These are phyloP conservation scores for Acleris laterana DNA, from an alignment of 2,888 invertebrate species.

Conservation along the genomic window DNA sequence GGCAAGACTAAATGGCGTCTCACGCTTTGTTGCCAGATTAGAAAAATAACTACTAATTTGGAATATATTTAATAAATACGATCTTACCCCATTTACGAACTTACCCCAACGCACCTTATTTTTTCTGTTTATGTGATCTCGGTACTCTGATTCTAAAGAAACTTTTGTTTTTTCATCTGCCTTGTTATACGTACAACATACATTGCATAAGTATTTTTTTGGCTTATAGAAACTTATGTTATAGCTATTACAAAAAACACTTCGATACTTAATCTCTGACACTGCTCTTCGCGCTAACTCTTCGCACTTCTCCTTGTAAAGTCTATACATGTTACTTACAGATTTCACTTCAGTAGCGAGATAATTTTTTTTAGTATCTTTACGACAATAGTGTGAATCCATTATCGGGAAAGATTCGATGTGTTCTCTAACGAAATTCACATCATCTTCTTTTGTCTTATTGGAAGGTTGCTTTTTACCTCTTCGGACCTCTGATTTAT, in stretches of 20 bases:
- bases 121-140: slow-evolving; percentile 4
- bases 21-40: too few relatives aligned
- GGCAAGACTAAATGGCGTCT: too few relatives aligned
- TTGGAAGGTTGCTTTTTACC: slow-evolving; percentile 41
- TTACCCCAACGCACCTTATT: too few relatives aligned
- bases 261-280: slow-evolving; percentile 32
- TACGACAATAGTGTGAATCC: slow-evolving; percentile 42
- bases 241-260: slow-evolving; percentile 37
- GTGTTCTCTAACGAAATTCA: slow-evolving; percentile 38
- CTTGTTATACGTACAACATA: too few relatives aligned
- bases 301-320: slow-evolving; percentile 22
- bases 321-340: slow-evolving; percentile 9
- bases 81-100: too few relatives aligned
- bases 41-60: too few relatives aligned
- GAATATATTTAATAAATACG: too few relatives aligned
- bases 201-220: slow-evolving; percentile 32
- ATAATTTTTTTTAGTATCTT: slow-evolving; percentile 38
- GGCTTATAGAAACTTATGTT: slow-evolving; percentile 36
- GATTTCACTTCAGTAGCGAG: slow-evolving; percentile 37
- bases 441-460: slow-evolving; percentile 37
- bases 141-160: neutral
- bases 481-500: slow-evolving; percentile 35
- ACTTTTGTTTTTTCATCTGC: neutral
- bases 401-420: slow-evolving; percentile 42
- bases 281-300: slow-evolving; percentile 32